Evolutionary conservation across 2,113 vertebrate species (phyloP).

Genomic region (Phocoena sinus): DNA sequence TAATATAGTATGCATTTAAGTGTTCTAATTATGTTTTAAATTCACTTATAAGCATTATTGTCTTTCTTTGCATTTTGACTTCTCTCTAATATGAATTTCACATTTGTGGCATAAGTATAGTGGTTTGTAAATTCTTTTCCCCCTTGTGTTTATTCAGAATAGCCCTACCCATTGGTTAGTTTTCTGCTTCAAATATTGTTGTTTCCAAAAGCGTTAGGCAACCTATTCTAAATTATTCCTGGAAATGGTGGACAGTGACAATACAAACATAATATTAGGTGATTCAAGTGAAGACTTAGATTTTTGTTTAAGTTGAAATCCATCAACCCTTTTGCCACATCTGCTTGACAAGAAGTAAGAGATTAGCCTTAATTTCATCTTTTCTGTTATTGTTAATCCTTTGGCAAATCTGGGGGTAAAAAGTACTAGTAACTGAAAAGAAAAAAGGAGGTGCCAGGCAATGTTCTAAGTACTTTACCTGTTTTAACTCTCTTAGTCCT

Average conservation of each 20-base stretch:
- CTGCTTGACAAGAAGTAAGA: slow-evolving; percentile 18
- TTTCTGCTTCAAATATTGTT: slow-evolving; percentile 46
- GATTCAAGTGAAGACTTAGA: neutral
- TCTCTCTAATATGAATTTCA: slow-evolving; percentile 33
- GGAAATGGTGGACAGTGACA: slow-evolving; percentile 6
- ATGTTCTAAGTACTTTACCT: neutral
- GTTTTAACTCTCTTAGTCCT: neutral
- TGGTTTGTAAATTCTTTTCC: slow-evolving; percentile 25
- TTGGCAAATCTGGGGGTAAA: neutral
- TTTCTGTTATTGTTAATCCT: neutral
- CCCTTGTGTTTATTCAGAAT: slow-evolving; percentile 49
- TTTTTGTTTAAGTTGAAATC: slow-evolving; percentile 44
- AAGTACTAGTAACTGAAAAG: neutral
- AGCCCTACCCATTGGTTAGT: slow-evolving; percentile 24
- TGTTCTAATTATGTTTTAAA: slow-evolving; percentile 46
- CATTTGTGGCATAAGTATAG: slow-evolving; percentile 34
- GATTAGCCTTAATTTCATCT: neutral
- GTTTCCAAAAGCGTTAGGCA: slow-evolving; percentile 31
- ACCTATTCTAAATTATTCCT: slow-evolving; percentile 43
- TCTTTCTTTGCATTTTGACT: slow-evolving; percentile 10
- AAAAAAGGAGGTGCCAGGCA: neutral
- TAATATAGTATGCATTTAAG: neutral
- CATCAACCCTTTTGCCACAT: slow-evolving; percentile 24
- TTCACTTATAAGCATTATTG: neutral
- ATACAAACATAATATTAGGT: neutral